Conservation (phyloP, 2,113 vertebrate species). For the Poeciliopsis turrubarensis region DNA sequence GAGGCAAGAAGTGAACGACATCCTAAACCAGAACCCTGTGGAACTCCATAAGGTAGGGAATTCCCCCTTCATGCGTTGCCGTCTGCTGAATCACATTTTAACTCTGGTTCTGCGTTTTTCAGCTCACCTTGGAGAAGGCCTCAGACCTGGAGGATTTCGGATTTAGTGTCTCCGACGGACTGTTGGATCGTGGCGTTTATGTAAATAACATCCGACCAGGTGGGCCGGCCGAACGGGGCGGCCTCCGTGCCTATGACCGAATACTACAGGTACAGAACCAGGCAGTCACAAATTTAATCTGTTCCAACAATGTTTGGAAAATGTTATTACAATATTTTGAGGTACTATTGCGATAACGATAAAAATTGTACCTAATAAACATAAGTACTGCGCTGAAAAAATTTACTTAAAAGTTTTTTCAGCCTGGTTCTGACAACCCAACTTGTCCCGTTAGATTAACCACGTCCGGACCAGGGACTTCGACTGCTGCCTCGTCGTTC, state of each 20-base stretch:
- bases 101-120: not conserved
- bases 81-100: not conserved
- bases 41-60: conserved; percentile 93
- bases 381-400: no score
- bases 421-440: not conserved
- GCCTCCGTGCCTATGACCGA: conserved; percentile 90
- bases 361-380: no score
- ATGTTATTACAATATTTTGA: no score
- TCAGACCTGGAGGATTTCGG: conserved; percentile 94
- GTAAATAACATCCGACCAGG: conserved; percentile 92
- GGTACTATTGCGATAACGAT: no score
- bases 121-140: conserved; percentile 93
- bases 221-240: conserved; percentile 89
- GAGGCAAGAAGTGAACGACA: conserved; percentile 96
- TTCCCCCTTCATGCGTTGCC: not conserved
- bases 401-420: no score
- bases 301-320: no score
- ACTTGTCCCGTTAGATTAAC: conserved; percentile 83
- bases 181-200: conserved; percentile 95
- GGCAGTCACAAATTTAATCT: no score
- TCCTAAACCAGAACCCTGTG: conserved; percentile 95
- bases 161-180: conserved; percentile 96
- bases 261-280: conserved; percentile 88
- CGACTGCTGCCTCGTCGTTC: conserved; percentile 97
- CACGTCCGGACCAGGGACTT: conserved; percentile 97